Evolutionary conservation across 2,113 vertebrate species (phyloP), one percentile per base, ranked within the genome.

Genomic region (Alexandromys fortis): DNA sequence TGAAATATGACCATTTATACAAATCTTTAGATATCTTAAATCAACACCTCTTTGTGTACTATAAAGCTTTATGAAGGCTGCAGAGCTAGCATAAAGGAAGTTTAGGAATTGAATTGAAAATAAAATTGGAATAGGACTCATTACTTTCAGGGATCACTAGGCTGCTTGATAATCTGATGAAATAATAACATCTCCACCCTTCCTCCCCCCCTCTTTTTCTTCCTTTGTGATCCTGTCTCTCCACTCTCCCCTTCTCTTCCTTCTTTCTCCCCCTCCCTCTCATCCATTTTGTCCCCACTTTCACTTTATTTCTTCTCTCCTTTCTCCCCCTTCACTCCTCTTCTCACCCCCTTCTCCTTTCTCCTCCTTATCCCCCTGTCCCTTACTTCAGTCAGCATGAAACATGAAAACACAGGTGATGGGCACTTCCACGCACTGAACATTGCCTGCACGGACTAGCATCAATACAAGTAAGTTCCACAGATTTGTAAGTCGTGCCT

Each of bases 241-340:
- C 38, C n/a, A 19, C 7, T n/a, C 2, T 0, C 14, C 2, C 28
- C 22, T 33, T 68, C 19, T 87, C 35, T 72, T n/a, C 47, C 14
- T 13, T n/a, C 21, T 14, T 33, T 35, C 12, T 14, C 13, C 33
- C 12, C n/a, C 21, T 47, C 22, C n/a, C 28, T 35, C 22, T 30
- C 1, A 28, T 13, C 3, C 2, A 30, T 76, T 45, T 26, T 63
- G 38, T 24, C 22, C 0, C 35, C 0, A 1, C 22, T 2, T 73
- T 88, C 35, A 16, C 52, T 55, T 52, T 35, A 33, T 38, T 14
- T 3, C 47, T 14, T 28, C 21, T n/a, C 49, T 87, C 22, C 21
- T 12, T 52, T n/a, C 33, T 28, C 17, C 28, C 33, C 38, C 38
- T 35, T 30, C 28, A 45, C 30, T 33, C 4, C n/a, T n/a, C 17